Conservation (phyloP, 2,888 invertebrate species). For the Sphaerophoria rueppellii region DNA sequence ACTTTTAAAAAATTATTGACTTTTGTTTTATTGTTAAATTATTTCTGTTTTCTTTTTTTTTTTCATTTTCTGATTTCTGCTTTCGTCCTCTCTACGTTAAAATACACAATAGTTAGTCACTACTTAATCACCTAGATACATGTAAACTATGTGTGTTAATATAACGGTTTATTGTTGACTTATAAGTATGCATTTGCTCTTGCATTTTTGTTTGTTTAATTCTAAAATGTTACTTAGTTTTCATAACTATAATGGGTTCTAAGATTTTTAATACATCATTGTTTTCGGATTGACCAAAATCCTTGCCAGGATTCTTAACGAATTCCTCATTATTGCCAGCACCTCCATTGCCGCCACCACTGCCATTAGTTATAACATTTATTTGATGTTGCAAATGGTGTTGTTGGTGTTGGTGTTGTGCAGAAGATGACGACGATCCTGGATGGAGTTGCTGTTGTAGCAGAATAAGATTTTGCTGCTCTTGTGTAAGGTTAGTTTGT, state of each 20-base stretch:
- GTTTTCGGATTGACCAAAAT: conserved; percentile 79
- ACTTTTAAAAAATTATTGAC: conserved; percentile 82
- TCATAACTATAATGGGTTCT: conserved; percentile 82
- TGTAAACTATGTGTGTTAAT: conserved; percentile 44
- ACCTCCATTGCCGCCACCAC: conserved; percentile 28
- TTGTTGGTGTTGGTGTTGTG: conserved; percentile 70
- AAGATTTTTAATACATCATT: conserved; percentile 82
- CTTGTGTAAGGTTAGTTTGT: conserved; percentile 47
- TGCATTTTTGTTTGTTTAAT: conserved; percentile 37
- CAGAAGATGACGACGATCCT: conserved; percentile 5
- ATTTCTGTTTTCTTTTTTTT: conserved; percentile 75
- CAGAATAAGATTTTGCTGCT: conserved; percentile 56
- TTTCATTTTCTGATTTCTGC: conserved; percentile 36
- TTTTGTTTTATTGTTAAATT: conserved; percentile 76
- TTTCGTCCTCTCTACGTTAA: conserved; percentile 65
- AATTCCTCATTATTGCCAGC: conserved; percentile 68
- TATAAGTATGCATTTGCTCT: conserved; percentile 46
- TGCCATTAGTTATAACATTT: conserved; percentile 59
- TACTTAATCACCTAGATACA: conserved; percentile 70
- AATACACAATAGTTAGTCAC: conserved; percentile 71
- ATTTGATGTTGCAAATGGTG: conserved; percentile 61
- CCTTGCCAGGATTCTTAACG: conserved; percentile 77
- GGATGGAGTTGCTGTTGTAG: conserved; percentile 55
- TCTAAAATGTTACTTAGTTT: conserved; percentile 80
- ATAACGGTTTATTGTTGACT: conserved; percentile 56